Evolutionary conservation across 2,888 invertebrate species (phyloP).

Genomic region (Yponomeuta sedellus): DNA sequence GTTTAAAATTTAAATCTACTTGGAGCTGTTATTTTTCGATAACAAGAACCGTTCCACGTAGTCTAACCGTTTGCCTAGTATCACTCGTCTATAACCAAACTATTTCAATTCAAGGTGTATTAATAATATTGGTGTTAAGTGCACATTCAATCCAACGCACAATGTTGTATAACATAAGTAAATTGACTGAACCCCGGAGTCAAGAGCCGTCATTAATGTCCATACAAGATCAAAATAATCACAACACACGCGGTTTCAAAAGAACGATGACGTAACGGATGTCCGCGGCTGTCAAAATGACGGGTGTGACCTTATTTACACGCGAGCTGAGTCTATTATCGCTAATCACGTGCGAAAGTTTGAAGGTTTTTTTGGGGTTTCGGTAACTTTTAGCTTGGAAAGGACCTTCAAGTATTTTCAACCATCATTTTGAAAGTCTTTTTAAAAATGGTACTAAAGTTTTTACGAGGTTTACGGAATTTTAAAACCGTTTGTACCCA

Average conservation of each 20-base stretch:
- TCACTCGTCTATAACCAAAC: not conserved
- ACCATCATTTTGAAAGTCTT: no score
- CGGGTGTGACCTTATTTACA: not conserved
- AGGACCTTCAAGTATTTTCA: no score
- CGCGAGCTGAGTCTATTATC: not conserved
- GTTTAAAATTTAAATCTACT: no score
- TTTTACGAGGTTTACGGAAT: no score
- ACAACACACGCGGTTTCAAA: slow-evolving; percentile 2
- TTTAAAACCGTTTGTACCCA: no score
- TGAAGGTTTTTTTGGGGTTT: not conserved
- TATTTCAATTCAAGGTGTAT: not conserved
- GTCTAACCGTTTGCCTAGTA: no score
- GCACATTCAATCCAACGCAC: not conserved
- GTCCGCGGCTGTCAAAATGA: not conserved
- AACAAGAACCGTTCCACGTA: no score
- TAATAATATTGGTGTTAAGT: not conserved
- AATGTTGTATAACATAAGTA: not conserved
- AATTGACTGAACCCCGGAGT: not conserved
- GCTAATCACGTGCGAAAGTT: slow-evolving; percentile 2
- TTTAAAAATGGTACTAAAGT: no score
- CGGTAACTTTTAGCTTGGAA: no score
- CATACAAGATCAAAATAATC: slow-evolving; percentile 9
- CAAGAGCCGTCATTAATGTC: slow-evolving; percentile 6
- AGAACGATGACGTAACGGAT: not conserved
- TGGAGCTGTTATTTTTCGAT: no score